Evolutionary conservation across 2,113 vertebrate genomes (phyloP), one percentile per base, ranked within the genome.

Genomic region (Lathamus discolor): DNA sequence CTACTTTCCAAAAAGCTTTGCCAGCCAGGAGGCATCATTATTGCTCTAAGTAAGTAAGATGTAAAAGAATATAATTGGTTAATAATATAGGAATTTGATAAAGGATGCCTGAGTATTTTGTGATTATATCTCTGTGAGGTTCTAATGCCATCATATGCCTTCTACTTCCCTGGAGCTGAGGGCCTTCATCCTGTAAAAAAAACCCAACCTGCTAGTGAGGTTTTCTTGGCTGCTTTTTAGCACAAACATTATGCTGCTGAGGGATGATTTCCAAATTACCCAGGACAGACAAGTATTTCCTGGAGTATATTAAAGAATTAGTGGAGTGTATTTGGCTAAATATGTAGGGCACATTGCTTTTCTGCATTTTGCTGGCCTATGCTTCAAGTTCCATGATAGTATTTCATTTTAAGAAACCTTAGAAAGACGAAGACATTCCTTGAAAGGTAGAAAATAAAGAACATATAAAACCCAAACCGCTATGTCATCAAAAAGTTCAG

Each of bases 401-500:
- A 67, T 48, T 91, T 83, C 23, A 28, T 43, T 89, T 93, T 82
- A 39, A 90, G 41, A 62, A 73, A 87, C 16, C 2, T 4, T 15
- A 61, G 52, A 78, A 92, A 76, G 48, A 39, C 59, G 63, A 79
- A 87, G 54, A 25, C 73, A 33, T 85, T 90, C 49, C 28, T 63
- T 93, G 78, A 91, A 89, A 93, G 29, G 37, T 5, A 75, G 37
- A 87, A 83, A 93, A 77, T 77, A 83, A 87, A 91, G 78, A 78
- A 67, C 39, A 55, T 18, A 8, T 17, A 52, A 83, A 92, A 6
- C 51, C 27, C 20, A n/a, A 57, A 91, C 55, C 28, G 91, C 54
- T 46, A 62, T 70, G 83, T 85, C 81, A 86, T 87, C 44, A 83
- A 5, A 91, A 94, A 92, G 74, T 93, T 96, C 89, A 86, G 57